Evolutionary conservation across 2,797 vertebrate species (phyloP).

Genomic region (Amniataba percoides): DNA sequence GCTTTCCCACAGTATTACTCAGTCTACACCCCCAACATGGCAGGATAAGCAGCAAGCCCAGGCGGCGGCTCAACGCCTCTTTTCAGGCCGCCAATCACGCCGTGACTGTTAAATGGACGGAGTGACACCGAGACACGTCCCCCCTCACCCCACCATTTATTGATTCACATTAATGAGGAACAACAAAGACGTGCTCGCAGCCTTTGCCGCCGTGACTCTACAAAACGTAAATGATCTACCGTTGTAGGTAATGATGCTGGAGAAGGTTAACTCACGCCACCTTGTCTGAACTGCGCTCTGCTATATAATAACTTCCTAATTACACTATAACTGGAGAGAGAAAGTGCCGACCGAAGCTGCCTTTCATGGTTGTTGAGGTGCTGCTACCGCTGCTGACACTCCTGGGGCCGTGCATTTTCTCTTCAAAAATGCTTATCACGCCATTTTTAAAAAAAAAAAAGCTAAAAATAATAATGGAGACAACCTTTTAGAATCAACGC

Average conservation of each 20-base stretch:
- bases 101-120: slow-evolving; percentile 40
- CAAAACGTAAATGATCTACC: slow-evolving; percentile 56
- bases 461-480: not conserved
- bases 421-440: not conserved
- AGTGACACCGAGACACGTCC: slow-evolving; percentile 17
- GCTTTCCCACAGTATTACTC: slow-evolving; percentile 82
- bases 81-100: slow-evolving; percentile 51
- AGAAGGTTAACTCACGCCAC: slow-evolving; percentile 9
- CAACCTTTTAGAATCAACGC: not conserved
- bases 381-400: not conserved
- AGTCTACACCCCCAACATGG: slow-evolving; percentile 75
- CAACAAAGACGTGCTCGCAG: not conserved
- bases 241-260: slow-evolving; percentile 3
- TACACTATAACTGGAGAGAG: slow-evolving; percentile 23
- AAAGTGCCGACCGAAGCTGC: slow-evolving; percentile 7
- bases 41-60: slow-evolving; percentile 67
- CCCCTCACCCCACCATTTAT: not conserved
- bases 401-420: not conserved
- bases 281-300: slow-evolving; percentile 22
- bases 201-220: not conserved
- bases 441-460: not conserved
- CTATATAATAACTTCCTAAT: slow-evolving; percentile 37
- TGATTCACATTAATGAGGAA: slow-evolving; percentile 13
- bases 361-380: not conserved
- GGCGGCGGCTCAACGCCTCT: slow-evolving; percentile 54